Conservation (phyloP, 2,888 invertebrate species). For the Liodrosophila aerea region DNA sequence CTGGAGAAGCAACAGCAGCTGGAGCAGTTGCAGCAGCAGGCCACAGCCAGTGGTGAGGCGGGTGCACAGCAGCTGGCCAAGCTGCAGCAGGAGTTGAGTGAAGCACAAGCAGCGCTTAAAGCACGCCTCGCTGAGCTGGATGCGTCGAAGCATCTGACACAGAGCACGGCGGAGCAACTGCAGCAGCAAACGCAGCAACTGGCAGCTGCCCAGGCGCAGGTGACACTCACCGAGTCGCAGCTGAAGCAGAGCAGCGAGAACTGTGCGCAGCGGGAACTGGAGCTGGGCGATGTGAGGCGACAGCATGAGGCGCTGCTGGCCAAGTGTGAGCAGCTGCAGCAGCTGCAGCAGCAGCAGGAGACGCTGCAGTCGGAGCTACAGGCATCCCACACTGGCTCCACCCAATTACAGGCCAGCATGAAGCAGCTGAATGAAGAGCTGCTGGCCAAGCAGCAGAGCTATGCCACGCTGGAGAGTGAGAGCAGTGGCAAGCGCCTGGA, state of each 20-base stretch:
- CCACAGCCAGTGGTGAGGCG: conserved; percentile 27
- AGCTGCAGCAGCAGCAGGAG: conserved; percentile 49
- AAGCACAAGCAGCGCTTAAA: conserved; percentile 13
- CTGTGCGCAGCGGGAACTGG: conserved; percentile 60
- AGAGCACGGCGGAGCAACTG: conserved; percentile 46
- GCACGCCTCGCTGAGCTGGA: conserved; percentile 20
- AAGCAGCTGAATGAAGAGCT: conserved; percentile 78
- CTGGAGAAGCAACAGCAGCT: conserved; percentile 28
- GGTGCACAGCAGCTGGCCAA: conserved; percentile 39
- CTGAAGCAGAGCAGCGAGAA: conserved; percentile 48
- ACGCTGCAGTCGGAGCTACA: conserved; percentile 82
- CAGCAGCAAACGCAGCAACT: conserved; percentile 54
- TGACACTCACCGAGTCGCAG: conserved; percentile 48
- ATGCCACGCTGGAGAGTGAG: conserved; percentile 40
- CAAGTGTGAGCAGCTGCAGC: conserved; percentile 56
- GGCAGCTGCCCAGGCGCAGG: conserved; percentile 23
- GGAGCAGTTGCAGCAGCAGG: conserved; percentile 48
- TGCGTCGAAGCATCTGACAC: conserved; percentile 34
- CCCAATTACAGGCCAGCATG: conserved; percentile 51
- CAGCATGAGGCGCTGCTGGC: conserved; percentile 56
- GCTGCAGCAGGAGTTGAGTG: conserved; percentile 22
- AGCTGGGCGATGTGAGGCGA: conserved; percentile 70
- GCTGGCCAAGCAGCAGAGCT: conserved; percentile 57
- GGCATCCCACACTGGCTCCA: conserved; percentile 54
- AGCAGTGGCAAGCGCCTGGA: conserved; percentile 55